phyloP scores from a whole-genome alignment of 2,113 vertebrate species.

The Oreotrochilus melanogaster region DNA sequence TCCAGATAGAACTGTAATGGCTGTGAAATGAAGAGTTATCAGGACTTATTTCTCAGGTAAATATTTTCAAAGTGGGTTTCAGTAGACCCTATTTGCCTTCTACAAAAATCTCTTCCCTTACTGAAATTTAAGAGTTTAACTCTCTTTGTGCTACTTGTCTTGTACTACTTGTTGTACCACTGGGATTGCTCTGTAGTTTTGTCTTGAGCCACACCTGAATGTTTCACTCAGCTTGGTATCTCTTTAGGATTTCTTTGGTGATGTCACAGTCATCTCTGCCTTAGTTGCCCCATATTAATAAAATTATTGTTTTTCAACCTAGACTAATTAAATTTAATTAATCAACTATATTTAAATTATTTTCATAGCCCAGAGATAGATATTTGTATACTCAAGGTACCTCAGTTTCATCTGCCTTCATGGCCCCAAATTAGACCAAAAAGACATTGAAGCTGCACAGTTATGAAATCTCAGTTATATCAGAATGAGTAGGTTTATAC shows the following conservation, averaged over 20 bases:
- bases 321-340: neutral
- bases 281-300: neutral
- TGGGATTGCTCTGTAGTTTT: neutral
- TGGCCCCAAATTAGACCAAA: neutral
- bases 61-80: neutral
- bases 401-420: neutral
- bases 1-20: neutral
- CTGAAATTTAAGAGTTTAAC: neutral
- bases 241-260: neutral
- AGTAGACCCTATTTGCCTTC: neutral
- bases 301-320: neutral
- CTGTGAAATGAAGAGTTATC: neutral
- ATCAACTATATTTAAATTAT: neutral
- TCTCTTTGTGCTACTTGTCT: neutral
- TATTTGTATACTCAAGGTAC: neutral
- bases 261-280: neutral
- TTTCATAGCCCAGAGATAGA: neutral
- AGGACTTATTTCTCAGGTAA: neutral
- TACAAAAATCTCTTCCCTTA: neutral
- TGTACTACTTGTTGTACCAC: neutral
- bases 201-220: neutral
- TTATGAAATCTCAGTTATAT: neutral
- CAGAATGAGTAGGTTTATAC: neutral
- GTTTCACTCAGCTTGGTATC: neutral
- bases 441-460: neutral